Conservation (phyloP, 1,140 invertebrate genomes). For the Ctenoplectra terminalis region DNA sequence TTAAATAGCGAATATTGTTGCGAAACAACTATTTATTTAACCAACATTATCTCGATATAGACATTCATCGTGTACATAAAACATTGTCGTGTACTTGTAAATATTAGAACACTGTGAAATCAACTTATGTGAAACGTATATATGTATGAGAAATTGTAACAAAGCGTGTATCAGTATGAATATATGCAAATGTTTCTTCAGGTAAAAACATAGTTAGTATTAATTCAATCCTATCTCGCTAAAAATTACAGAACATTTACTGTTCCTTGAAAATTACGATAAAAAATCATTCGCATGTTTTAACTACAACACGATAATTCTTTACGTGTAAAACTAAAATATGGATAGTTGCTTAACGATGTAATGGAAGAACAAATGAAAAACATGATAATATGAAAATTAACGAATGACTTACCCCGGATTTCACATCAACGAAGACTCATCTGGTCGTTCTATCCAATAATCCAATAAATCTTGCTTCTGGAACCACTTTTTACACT, state of each 20-base stretch:
- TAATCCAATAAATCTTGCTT: background rate
- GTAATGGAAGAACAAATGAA: background rate
- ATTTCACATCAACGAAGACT: slow-evolving; percentile 15
- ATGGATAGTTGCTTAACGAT: background rate
- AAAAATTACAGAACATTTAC: background rate
- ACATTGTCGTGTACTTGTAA: slow-evolving; percentile 34
- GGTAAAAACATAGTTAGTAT: slow-evolving; percentile 1
- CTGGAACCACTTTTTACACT: background rate
- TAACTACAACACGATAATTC: background rate
- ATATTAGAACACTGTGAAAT: slow-evolving; percentile 20
- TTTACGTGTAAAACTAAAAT: slow-evolving; percentile 8
- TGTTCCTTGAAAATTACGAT: too few species aligned
- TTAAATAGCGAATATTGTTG: slow-evolving; percentile 31
- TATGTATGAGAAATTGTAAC: slow-evolving; percentile 6
- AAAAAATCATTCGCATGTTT: background rate
- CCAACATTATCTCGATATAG: background rate
- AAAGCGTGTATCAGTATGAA: slow-evolving; percentile 6
- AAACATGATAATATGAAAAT: background rate
- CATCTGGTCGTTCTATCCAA: background rate
- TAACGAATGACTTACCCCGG: slow-evolving; percentile 1
- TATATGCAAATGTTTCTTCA: slow-evolving; percentile 20
- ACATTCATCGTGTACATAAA: slow-evolving; percentile 31
- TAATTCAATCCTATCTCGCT: background rate
- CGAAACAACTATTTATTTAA: slow-evolving; percentile 29
- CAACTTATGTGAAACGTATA: slow-evolving; percentile 1